These are phyloP conservation scores for Lycocerus yunnanus DNA, from an alignment of 2,888 invertebrate genomes.

Conservation along the genomic window DNA sequence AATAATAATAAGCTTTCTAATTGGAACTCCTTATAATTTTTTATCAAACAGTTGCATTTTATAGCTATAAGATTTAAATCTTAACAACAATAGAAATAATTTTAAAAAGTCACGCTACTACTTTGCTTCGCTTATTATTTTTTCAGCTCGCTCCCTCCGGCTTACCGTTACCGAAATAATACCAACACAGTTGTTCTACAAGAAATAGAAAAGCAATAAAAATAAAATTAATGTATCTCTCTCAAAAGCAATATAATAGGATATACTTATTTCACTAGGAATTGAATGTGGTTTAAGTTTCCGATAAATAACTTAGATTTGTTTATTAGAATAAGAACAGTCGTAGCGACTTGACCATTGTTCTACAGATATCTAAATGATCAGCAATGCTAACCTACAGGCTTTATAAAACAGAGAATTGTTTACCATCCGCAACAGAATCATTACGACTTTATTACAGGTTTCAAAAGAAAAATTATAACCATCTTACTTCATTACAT, in stretches of 20 bases:
- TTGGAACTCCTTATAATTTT: background rate
- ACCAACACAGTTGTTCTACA: slow-evolving; percentile 16
- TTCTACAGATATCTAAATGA: slow-evolving; percentile 34
- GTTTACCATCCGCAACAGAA: slow-evolving; percentile 30
- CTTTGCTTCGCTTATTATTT: slow-evolving; percentile 16
- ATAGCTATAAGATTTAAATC: slow-evolving; percentile 8
- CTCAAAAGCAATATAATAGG: background rate
- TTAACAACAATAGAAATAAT: slow-evolving; percentile 14
- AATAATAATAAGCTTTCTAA: slow-evolving; percentile 2
- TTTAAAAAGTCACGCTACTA: slow-evolving; percentile 14
- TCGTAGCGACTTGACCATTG: slow-evolving; percentile 33
- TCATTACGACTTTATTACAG: slow-evolving; percentile 36
- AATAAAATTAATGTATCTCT: slow-evolving; percentile 7
- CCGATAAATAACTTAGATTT: slow-evolving; percentile 31
- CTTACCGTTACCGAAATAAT: slow-evolving; percentile 22
- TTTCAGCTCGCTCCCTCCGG: slow-evolving; percentile 13
- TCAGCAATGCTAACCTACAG: slow-evolving; percentile 30
- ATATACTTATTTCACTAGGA: slow-evolving; percentile 19
- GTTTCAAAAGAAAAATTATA: background rate
- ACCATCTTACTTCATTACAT: background rate
- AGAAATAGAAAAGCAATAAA: slow-evolving; percentile 5
- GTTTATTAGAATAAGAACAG: slow-evolving; percentile 34
- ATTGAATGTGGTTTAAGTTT: slow-evolving; percentile 28
- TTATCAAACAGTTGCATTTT: slow-evolving; percentile 2
- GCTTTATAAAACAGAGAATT: slow-evolving; percentile 22